phyloP scores from a whole-genome alignment of 30 jellyfish, hydroid and myxozoan species.

The Pseudorhiza aurosa region DNA sequence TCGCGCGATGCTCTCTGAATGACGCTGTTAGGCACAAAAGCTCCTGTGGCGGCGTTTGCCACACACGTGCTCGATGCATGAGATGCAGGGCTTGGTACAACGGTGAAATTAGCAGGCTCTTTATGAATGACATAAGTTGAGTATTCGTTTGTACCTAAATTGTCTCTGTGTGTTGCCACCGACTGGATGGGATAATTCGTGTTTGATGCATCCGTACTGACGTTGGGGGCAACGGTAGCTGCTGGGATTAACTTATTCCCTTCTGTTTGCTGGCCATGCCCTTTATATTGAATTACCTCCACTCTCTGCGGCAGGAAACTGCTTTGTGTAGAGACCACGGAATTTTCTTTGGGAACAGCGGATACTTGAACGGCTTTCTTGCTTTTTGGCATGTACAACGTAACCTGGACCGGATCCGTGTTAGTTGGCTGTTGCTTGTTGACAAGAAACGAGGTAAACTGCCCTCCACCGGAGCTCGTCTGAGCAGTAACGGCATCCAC shows the following conservation, averaged over 20 bases:
- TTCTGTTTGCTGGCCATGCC: neutral
- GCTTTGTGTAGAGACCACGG: neutral
- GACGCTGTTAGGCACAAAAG: neutral
- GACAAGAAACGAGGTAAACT: constrained; percentile 61
- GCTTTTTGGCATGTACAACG: constrained; percentile 74
- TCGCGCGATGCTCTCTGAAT: too few relatives aligned
- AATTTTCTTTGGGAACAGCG: neutral
- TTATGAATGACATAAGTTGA: constrained; percentile 2
- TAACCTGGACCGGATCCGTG: constrained; percentile 75
- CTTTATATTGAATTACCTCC: constrained; percentile 62
- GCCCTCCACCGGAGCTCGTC: constrained; percentile 16
- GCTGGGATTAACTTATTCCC: constrained; percentile 24
- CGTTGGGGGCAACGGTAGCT: constrained; percentile 6
- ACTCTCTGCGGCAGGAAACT: constrained; percentile 53
- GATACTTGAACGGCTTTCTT: constrained; percentile 4
- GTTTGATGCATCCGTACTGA: neutral
- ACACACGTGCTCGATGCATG: neutral
- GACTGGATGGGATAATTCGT: neutral
- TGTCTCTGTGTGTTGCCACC: constrained; percentile 24
- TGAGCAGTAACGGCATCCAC: constrained; percentile 18
- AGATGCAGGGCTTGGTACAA: neutral
- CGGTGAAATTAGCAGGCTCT: neutral
- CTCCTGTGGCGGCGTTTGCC: neutral
- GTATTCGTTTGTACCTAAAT: neutral
- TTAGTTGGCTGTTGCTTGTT: constrained; percentile 71